These are phyloP conservation scores for Caranx melampygus DNA, from an alignment of 2,113 vertebrate species.

Conservation along the genomic window DNA sequence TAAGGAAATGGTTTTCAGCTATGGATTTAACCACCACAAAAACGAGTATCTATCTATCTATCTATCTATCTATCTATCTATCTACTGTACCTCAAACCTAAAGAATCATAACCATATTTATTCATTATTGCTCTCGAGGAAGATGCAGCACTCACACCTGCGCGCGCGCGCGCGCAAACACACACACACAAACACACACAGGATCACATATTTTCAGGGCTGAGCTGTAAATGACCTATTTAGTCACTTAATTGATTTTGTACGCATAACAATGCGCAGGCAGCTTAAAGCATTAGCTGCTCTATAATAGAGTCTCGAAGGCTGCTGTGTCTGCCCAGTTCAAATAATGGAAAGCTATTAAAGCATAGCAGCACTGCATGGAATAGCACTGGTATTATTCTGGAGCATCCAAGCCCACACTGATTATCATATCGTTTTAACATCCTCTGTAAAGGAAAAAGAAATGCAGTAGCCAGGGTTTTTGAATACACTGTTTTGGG, in stretches of 20 bases:
- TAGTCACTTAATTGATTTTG: slow-evolving; percentile 77
- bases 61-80: background rate
- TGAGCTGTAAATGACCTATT: slow-evolving; percentile 72
- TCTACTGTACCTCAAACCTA: background rate
- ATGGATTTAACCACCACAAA: slow-evolving; percentile 3
- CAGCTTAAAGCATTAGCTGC: slow-evolving; percentile 68
- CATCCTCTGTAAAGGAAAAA: slow-evolving; percentile 4
- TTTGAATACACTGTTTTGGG: background rate
- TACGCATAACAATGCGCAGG: slow-evolving; percentile 59
- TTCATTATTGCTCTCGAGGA: background rate
- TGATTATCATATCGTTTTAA: slow-evolving; percentile 12
- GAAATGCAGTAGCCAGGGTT: background rate
- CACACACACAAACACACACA: slow-evolving; percentile 1
- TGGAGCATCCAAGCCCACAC: slow-evolving; percentile 21
- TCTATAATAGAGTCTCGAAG: slow-evolving; percentile 51
- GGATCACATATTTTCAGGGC: slow-evolving; percentile 35
- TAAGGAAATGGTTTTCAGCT: slow-evolving; percentile 36
- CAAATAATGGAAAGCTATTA: slow-evolving; percentile 60
- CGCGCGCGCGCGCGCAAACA: background rate
- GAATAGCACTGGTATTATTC: slow-evolving; percentile 14
- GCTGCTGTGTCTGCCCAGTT: slow-evolving; percentile 50
- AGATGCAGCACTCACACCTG: slow-evolving; percentile 11
- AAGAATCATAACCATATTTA: slow-evolving; percentile 3
- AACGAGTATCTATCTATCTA: background rate
- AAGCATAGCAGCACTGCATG: slow-evolving; percentile 32